phyloP scores from a whole-genome alignment of 2,888 invertebrate genomes.

The Eucera pruinosa region DNA sequence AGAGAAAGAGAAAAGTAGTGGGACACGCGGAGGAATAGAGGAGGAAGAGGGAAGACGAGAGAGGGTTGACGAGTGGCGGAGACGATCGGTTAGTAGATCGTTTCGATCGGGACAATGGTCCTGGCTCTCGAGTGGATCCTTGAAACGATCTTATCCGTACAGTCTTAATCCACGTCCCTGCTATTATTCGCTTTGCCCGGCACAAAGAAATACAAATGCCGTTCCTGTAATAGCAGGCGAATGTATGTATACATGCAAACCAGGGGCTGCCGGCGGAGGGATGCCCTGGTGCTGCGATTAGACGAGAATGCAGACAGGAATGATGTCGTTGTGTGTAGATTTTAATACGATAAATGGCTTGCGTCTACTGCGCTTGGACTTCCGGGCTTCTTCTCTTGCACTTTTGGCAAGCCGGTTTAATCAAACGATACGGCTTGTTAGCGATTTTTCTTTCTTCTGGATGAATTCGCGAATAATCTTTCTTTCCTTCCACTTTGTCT shows the following conservation, averaged over 20 bases:
- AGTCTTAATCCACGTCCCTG: constrained; percentile 70
- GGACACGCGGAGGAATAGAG: background rate
- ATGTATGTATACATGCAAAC: constrained; percentile 52
- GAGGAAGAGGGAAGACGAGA: constrained; percentile 40
- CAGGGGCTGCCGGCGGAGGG: constrained; percentile 24
- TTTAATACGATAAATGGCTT: constrained; percentile 46
- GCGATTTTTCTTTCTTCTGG: background rate
- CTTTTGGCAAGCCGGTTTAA: constrained; percentile 2
- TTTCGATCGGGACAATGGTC: constrained; percentile 71
- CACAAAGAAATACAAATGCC: constrained; percentile 71
- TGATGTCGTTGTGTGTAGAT: constrained; percentile 41
- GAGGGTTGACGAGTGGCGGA: constrained; percentile 63
- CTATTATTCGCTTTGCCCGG: constrained; percentile 70
- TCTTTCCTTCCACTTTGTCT: background rate
- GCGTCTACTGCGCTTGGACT: background rate
- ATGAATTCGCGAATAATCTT: background rate
- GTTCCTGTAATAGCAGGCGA: constrained; percentile 58
- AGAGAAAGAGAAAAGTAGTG: constrained; percentile 31
- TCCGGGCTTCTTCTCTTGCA: background rate
- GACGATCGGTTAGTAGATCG: constrained; percentile 72
- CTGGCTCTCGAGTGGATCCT: constrained; percentile 63
- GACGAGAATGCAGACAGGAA: constrained; percentile 38
- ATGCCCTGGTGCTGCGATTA: constrained; percentile 55
- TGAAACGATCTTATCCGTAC: constrained; percentile 66
- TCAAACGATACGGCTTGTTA: constrained; percentile 9